Conservation (phyloP, 2,888 invertebrate species). For the Ramazzottius varieornatus region DNA sequence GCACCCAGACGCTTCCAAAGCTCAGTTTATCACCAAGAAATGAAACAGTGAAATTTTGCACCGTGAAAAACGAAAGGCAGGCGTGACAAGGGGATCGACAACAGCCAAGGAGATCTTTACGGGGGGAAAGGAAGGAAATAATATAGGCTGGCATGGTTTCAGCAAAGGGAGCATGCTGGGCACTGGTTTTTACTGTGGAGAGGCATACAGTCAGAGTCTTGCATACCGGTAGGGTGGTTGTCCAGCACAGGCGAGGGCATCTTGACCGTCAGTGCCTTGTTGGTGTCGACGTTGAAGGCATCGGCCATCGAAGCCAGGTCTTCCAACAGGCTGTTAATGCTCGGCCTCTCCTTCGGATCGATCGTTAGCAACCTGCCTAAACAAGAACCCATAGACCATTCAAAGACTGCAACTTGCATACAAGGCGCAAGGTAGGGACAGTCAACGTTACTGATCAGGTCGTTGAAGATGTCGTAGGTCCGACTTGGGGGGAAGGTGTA, state of each 20-base stretch:
- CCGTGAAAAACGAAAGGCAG: no score
- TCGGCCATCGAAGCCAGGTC: neutral
- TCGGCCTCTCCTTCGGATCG: neutral
- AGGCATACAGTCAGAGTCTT: neutral
- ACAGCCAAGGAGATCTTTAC: no score
- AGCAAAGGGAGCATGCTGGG: neutral
- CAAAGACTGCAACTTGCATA: no score
- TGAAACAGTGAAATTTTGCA: no score
- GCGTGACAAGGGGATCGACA: no score
- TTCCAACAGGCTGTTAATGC: neutral
- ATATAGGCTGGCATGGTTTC: no score
- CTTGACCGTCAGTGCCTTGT: neutral
- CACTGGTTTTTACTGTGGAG: neutral
- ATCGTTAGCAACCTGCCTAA: neutral
- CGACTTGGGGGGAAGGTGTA: slow-evolving; percentile 56
- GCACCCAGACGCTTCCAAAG: no score
- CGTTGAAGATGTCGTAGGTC: slow-evolving; percentile 55
- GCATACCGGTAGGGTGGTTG: neutral
- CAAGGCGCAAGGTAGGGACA: no score
- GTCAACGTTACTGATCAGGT: slow-evolving; percentile 58
- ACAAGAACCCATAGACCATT: no score
- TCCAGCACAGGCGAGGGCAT: neutral
- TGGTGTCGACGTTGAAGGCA: neutral
- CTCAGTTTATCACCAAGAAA: no score
- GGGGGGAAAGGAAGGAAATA: no score